Evolutionary conservation across 2,113 vertebrate genomes (phyloP).

Genomic region (Hyaena hyaena): DNA sequence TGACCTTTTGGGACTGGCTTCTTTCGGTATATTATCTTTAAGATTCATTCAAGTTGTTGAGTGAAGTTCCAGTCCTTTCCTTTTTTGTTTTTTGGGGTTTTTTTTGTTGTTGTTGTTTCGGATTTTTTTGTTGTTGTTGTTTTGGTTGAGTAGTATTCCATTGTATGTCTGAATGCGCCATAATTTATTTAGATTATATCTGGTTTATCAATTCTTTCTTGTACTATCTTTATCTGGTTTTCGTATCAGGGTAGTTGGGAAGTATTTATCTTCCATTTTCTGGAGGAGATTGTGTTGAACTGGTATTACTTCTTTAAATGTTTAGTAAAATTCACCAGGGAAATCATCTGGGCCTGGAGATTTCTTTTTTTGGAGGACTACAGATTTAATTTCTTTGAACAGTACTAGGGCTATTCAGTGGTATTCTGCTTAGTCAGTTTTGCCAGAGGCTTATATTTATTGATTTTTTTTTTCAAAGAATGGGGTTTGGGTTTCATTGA

Average conservation of each 20-base stretch:
- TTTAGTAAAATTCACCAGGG: conserved; percentile 45
- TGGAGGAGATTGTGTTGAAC: conserved; percentile 31
- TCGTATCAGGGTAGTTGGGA: not conserved
- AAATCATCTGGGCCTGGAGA: not conserved
- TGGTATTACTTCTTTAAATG: not conserved
- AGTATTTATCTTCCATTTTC: not conserved
- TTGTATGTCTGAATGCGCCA: not conserved
- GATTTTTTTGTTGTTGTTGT: not conserved
- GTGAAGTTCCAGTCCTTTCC: not conserved
- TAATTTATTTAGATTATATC: conserved; percentile 35
- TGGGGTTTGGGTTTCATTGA: conserved; percentile 23
- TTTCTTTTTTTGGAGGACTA: conserved; percentile 25
- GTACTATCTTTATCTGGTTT: not conserved
- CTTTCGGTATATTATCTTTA: conserved; percentile 27
- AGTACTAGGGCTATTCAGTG: not conserved
- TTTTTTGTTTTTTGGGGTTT: not conserved
- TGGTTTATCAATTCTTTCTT: not conserved
- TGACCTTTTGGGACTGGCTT: not conserved
- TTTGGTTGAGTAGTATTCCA: not conserved
- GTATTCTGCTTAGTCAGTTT: conserved; percentile 6
- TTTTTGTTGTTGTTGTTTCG: not conserved
- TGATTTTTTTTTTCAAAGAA: conserved; percentile 37
- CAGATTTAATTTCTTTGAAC: conserved; percentile 30
- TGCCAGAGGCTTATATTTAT: conserved; percentile 27
- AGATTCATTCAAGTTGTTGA: not conserved